These are phyloP conservation scores for Timandra comae DNA, from an alignment of 2,888 invertebrate species.

Conservation along the genomic window DNA sequence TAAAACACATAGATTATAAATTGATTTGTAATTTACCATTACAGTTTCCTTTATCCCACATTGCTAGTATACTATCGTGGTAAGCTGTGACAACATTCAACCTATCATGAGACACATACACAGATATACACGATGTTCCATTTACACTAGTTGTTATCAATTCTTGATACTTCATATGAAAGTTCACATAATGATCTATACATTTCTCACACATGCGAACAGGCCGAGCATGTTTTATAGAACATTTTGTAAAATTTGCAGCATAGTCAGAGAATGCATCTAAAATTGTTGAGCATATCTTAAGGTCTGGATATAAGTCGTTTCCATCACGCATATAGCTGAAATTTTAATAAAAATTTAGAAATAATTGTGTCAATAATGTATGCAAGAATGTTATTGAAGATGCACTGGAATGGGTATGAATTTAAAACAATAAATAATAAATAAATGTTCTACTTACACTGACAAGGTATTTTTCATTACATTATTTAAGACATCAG, in stretches of 20 bases:
- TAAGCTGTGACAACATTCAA: slow-evolving; percentile 77
- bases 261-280: slow-evolving; percentile 71
- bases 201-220: slow-evolving; percentile 79
- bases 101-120: slow-evolving; percentile 78
- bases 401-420: slow-evolving; percentile 2
- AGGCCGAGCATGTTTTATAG: slow-evolving; percentile 77
- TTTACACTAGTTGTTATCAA: slow-evolving; percentile 59
- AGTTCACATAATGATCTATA: slow-evolving; percentile 68
- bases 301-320: slow-evolving; percentile 26
- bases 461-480: slow-evolving; percentile 1
- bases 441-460: slow-evolving; percentile 6
- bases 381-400: background rate
- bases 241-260: slow-evolving; percentile 78
- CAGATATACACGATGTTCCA: slow-evolving; percentile 76
- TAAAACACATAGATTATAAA: too few relatives aligned
- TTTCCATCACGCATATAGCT: slow-evolving; percentile 27
- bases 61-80: slow-evolving; percentile 68
- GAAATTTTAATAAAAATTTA: slow-evolving; percentile 21
- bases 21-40: slow-evolving; percentile 55
- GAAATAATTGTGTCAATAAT: background rate
- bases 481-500: too few relatives aligned
- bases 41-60: slow-evolving; percentile 81
- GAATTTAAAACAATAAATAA: background rate
- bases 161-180: slow-evolving; percentile 68
- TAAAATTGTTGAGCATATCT: slow-evolving; percentile 43